Percentiles rank a stretch among this genome's conserved stretches.
phyloP scores from a whole-genome alignment of 2,113 vertebrate species.

The Cyprinodon brontotheroides region DNA sequence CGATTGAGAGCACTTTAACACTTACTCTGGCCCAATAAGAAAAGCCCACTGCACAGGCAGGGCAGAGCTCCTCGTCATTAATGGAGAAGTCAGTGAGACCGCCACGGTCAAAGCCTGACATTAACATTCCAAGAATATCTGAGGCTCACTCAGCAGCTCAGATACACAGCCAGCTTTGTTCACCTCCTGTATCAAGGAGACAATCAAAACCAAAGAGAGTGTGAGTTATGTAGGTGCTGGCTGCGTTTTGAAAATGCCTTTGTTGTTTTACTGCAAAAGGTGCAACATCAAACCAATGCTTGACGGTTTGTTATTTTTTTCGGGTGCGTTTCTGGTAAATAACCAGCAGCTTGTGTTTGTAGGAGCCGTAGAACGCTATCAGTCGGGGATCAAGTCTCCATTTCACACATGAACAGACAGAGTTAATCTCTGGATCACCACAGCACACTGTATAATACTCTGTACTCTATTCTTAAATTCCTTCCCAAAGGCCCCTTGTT shows the following conservation, averaged over 20 bases:
- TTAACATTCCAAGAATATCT: slow-evolving; percentile 78
- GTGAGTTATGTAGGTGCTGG: slow-evolving; percentile 47
- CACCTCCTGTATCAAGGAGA: slow-evolving; percentile 55
- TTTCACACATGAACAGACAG: slow-evolving; percentile 83
- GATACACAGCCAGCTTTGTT: slow-evolving; percentile 56
- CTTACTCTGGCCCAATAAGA: slow-evolving; percentile 4
- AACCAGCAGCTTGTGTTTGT: slow-evolving; percentile 70
- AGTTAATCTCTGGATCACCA: slow-evolving; percentile 81
- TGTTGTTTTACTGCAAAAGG: slow-evolving; percentile 48
- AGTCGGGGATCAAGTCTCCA: slow-evolving; percentile 80
- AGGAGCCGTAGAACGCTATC: slow-evolving; percentile 60
- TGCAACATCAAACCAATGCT: slow-evolving; percentile 63
- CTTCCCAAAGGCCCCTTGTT: slow-evolving; percentile 57
- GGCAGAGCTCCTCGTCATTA: slow-evolving; percentile 52
- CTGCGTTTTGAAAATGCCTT: slow-evolving; percentile 60
- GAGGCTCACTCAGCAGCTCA: slow-evolving; percentile 67
- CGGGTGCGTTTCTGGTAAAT: slow-evolving; percentile 25
- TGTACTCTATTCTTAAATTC: slow-evolving; percentile 25
- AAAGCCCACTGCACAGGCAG: slow-evolving; percentile 1
- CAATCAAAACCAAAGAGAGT: slow-evolving; percentile 21
- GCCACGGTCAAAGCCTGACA: slow-evolving; percentile 64
- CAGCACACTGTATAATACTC: slow-evolving; percentile 70
- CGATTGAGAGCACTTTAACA: slow-evolving; percentile 26
- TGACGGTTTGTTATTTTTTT: slow-evolving; percentile 24
- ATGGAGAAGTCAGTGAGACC: slow-evolving; percentile 51